Evolutionary conservation across 2,113 vertebrate genomes (phyloP), one percentile per base, ranked within the genome.

Genomic region (Sorex fumeus): DNA sequence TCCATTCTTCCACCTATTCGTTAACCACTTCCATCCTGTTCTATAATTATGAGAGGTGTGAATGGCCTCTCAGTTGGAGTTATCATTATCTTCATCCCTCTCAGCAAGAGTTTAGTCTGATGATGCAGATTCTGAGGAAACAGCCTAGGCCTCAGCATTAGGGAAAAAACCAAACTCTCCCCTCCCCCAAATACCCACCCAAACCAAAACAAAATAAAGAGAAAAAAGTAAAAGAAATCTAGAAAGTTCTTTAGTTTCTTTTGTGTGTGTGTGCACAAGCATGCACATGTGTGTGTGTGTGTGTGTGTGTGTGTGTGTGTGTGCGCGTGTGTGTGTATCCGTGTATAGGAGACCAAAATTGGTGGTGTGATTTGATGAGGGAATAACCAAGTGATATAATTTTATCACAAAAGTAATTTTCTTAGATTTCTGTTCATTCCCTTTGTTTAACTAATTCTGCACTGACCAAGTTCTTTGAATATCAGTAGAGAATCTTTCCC

Each of bases 61-160:
- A 95, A 96, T 91, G 89, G 70, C 82, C 45, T 92, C 95, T 91
- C 96, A 36, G 92, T 84, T 84, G 91, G 93, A 93, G 67, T 88
- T 93, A 87, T 84, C 78, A 91, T 95, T 96, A 94, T 93, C 93
- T 93, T 96, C 90, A 94, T 96, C 89, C 67, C 92, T 93, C 91
- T 34, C 94, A 93, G 96, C 84, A 91, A 95, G 95, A 92, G 74
- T 69, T 96, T 88, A 91, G 78, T 77, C 53, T 76, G 89, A 88
- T 93, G 92, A 94, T 96, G 60, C 94, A 90, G 91, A 87, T 88
- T 85, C 92, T 88, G 67, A 93, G 78, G 75, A 87, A 96, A 72
- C 27, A 95, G 91, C 62, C 53, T 21, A 87, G 78, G 57, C 60
- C 60, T 96, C 57, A 86, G 45, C 64, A 80, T 86, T 62, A 78